Percentiles rank a stretch among this genome's conserved stretches.
Conservation (phyloP, 2,888 invertebrate genomes). For the Lissocephala sabroskyi region DNA sequence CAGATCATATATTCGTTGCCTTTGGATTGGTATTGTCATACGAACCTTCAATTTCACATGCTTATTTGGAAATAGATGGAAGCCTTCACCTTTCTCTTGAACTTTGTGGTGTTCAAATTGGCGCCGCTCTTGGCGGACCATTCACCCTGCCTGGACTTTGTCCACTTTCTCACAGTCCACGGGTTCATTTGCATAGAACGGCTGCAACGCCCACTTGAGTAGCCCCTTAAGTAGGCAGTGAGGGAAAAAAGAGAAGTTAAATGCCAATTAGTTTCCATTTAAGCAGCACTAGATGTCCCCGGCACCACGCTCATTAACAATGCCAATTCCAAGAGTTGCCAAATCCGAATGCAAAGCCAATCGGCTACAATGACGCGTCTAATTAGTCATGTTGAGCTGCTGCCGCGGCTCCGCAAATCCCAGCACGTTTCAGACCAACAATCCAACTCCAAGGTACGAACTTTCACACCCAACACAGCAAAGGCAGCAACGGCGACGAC, state of each 20-base stretch:
- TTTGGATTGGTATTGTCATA: no score
- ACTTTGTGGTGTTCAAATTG: no score
- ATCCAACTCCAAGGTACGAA: slow-evolving; percentile 12
- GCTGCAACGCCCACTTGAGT: background rate
- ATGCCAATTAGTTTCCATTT: slow-evolving; percentile 58
- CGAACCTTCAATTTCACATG: no score
- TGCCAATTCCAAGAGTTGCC: slow-evolving; percentile 45
- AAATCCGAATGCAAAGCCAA: slow-evolving; percentile 56
- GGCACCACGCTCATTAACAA: slow-evolving; percentile 43
- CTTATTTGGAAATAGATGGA: no score
- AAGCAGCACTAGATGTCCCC: slow-evolving; percentile 6
- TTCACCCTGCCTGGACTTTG: no score
- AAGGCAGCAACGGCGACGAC: no score
- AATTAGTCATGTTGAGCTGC: slow-evolving; percentile 50
- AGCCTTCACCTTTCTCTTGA: no score
- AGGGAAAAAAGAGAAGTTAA: no score
- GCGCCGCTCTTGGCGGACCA: no score
- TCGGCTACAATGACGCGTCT: slow-evolving; percentile 60
- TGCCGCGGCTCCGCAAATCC: slow-evolving; percentile 26
- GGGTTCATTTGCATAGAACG: slow-evolving; percentile 35
- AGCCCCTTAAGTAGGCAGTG: slow-evolving; percentile 31
- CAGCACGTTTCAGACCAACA: slow-evolving; percentile 41
- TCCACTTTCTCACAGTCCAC: no score
- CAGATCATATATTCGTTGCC: no score
- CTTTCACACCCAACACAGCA: slow-evolving; percentile 31